Percentiles rank a stretch among this genome's conserved stretches.
phyloP scores from a whole-genome alignment of 2,888 invertebrate species.

The Sepioteuthis lessoniana region DNA sequence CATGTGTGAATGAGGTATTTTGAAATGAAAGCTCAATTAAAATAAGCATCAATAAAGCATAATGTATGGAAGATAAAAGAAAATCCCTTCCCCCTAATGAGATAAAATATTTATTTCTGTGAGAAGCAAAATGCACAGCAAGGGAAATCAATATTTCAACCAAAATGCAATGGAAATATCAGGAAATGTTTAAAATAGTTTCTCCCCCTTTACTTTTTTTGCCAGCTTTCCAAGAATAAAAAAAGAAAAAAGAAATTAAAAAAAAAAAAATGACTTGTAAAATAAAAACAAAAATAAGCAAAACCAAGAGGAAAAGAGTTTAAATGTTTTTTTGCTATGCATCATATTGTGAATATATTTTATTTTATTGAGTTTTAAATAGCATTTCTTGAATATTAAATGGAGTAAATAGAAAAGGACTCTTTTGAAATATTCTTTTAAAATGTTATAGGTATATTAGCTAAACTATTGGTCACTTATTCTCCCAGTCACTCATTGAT shows the following conservation, averaged over 20 bases:
- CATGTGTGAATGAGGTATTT: not conserved
- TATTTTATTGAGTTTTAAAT: too few species aligned
- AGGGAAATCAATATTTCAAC: not conserved
- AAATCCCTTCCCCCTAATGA: not conserved
- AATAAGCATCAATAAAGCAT: not conserved
- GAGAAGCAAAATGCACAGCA: not conserved
- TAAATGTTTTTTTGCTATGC: not conserved
- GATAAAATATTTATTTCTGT: conserved; percentile 11
- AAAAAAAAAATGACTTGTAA: not conserved
- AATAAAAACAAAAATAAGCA: not conserved
- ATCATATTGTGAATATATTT: not conserved
- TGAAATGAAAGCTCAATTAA: not conserved
- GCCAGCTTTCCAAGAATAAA: not conserved
- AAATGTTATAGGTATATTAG: too few species aligned
- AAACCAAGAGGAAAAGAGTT: not conserved
- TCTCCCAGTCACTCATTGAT: too few species aligned
- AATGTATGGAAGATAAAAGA: not conserved
- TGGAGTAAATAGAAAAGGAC: too few species aligned
- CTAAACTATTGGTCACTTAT: too few species aligned
- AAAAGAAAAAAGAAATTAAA: not conserved
- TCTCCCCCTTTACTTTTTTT: not conserved
- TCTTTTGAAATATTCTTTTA: too few species aligned
- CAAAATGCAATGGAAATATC: not conserved
- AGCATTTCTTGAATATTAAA: not conserved
- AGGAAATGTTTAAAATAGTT: not conserved